phyloP scores from a whole-genome alignment of 2,113 vertebrate species.

The Chinchilla lanigera region DNA sequence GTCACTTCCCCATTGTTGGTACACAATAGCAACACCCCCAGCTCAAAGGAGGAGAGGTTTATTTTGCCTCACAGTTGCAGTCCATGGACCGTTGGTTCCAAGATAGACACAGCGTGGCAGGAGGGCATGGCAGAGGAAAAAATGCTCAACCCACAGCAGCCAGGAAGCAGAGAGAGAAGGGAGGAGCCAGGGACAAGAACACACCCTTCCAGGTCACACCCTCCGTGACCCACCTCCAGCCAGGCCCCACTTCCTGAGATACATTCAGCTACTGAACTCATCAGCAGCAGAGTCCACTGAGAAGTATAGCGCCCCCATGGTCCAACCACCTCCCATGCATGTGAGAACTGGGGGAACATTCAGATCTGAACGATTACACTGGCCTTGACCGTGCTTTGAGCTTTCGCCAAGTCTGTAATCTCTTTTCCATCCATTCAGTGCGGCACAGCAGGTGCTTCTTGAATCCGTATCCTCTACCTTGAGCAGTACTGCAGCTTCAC shows the following conservation, averaged over 20 bases:
- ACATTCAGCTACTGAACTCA: neutral
- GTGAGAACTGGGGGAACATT: neutral
- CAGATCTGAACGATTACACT: neutral
- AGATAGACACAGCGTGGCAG: neutral
- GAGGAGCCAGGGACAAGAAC: neutral
- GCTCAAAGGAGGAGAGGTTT: neutral
- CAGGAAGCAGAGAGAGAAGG: neutral
- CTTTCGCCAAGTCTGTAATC: neutral
- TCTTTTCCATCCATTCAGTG: neutral
- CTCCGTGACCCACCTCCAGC: neutral
- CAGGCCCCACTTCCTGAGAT: neutral
- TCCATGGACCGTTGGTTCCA: neutral
- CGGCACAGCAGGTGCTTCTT: neutral
- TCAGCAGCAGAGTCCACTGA: neutral
- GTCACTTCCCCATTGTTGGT: neutral
- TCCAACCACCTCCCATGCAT: neutral
- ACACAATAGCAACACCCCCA: neutral
- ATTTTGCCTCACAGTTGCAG: neutral
- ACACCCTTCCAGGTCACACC: neutral
- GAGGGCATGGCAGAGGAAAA: neutral
- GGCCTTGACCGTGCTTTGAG: neutral
- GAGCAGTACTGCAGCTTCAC: neutral
- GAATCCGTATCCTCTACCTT: neutral
- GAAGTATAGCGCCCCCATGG: neutral
- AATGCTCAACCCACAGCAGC: neutral